These are phyloP conservation scores for Pseudonaja textilis DNA, from an alignment of 2,113 vertebrate species.

Conservation along the genomic window DNA sequence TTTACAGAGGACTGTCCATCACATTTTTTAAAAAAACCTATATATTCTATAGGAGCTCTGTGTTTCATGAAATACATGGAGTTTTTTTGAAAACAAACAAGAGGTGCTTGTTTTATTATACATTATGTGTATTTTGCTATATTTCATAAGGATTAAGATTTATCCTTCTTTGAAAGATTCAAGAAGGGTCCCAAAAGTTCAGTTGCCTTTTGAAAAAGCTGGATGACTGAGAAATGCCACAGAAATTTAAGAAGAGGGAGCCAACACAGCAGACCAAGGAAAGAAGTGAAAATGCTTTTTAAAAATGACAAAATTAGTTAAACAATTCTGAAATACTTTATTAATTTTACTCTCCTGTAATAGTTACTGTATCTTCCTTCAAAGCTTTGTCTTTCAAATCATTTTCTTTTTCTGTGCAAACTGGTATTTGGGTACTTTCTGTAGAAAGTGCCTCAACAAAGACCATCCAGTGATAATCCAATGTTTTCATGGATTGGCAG, in stretches of 20 bases:
- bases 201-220: neutral
- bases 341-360: neutral
- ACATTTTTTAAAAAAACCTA: neutral
- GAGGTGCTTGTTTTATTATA: neutral
- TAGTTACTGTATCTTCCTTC: neutral
- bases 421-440: neutral
- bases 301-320: neutral
- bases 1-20: neutral
- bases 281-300: neutral
- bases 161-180: neutral
- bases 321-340: slow-evolving; percentile 16
- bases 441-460: no score
- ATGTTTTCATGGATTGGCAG: no score
- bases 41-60: neutral
- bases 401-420: neutral
- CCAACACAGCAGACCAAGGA: neutral
- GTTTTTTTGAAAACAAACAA: neutral
- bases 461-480: no score
- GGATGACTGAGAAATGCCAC: neutral
- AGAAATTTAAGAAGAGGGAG: neutral
- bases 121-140: neutral
- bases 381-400: neutral
- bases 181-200: neutral
- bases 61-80: neutral
- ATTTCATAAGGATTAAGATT: neutral